Base-by-base conservation (phyloP, 2,888 invertebrate species). In the Platerodrilus igneus region DNA sequence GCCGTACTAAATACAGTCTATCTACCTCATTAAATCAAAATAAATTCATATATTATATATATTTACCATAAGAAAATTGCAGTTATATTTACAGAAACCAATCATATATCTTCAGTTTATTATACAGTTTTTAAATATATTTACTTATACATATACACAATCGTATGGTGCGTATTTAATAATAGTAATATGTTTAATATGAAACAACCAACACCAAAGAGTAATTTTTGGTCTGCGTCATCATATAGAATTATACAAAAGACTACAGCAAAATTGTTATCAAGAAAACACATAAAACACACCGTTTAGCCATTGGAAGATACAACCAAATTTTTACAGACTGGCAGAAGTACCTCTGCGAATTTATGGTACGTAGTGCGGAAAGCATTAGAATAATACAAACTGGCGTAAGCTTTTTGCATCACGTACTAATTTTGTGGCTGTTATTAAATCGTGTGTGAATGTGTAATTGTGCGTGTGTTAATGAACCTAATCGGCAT, bases 11-110 rank as follows among this genome's bases (percentile, higher is more conserved):
- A n/a, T n/a, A n/a, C n/a, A n/a, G n/a, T n/a, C n/a, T n/a, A 67
- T 65, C 67, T 67, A 67, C 67, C 67, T 67, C 67, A 67, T 58
- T 48, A 57, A 67, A 67, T 67, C 67, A 67, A 67, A 67, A 67
- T 64, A 60, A 55, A 59, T 63, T 64, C n/a, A n/a, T n/a, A n/a
- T n/a, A 64, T 60, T 43, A 49, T 43, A 59, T 56, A 57, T 58
- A 53, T 59, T 60, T 60, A 61, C 62, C 49, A 62, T 60, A 62
- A n/a, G 57, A 55, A 63, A 66, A 65, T 64, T 60, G 62, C 64
- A 61, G 64, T 61, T 60, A 57, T 58, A 53, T 61, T 56, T 55
- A 62, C 62, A 60, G 62, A 51, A 61, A 63, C 62, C 60, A 57
- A 62, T 60, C 62, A 61, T 50, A 58, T 43, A 59, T 60, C 60